Evolutionary conservation across 2,797 vertebrate genomes (phyloP), one percentile per base, ranked within the genome.

Genomic region (Girardinus metallicus): DNA sequence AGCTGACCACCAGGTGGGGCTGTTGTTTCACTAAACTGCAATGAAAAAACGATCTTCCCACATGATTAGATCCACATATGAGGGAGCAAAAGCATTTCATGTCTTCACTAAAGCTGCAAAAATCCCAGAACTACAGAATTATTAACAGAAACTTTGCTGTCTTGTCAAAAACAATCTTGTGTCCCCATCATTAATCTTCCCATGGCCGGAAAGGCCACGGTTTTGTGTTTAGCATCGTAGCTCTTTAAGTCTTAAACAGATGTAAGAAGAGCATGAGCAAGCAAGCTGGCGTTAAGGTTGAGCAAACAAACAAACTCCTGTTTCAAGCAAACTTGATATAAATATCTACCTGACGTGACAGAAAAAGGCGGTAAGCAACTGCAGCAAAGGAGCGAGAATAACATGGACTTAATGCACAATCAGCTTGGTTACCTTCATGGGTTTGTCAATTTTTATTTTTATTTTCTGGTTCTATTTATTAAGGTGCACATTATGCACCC

Each of bases 1-100:
- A 6, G 15, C 76, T 55, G 43, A 81, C 88, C 80, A 88, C 83
- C 62, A 92, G 92, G 82, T 76, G 92, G 84, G 29, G 75, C 81
- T 93, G 80, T 80, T 91, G 85, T 57, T 77, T 53, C 43, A 89
- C 31, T 39, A 16, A 91, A 87, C 46, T 13, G 66, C 41, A 21
- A 31, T 29, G 1, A 4, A 64, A 57, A 12, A 47, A 18, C 64
- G 74, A 55, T 64, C 77, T 12, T 53, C 21, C 57, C 49, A 71
- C 76, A 66, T 68, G 82, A 80, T 76, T 64, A 60, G 47, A 47
- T 81, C 80, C 36, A 66, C 62, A 77, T 55, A 36, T 8, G 39
- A 68, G 49, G 74, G 73, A 81, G 64, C 60, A 73, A 46, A 75
- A 31, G 21, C 51, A 82, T 16, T 43, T 70, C 12, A 12, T 70